Conservation (phyloP, 2,797 vertebrate species). For the Clangula hyemalis region DNA sequence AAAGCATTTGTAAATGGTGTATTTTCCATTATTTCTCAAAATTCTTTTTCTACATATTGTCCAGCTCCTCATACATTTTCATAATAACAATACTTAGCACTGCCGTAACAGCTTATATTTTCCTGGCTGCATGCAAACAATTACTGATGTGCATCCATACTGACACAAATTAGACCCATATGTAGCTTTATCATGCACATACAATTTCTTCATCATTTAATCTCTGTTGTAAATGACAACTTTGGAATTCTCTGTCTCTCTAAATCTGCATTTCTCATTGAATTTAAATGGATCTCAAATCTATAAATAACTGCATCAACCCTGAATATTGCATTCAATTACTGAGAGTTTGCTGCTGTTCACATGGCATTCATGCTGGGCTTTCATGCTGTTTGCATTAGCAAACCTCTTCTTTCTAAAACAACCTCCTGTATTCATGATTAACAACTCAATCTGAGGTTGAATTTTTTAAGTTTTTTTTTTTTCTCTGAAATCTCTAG, state of each 20-base stretch:
- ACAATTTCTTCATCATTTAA: conserved; percentile 55
- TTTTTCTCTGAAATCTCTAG: neutral
- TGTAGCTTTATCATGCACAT: conserved; percentile 29
- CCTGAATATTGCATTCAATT: conserved; percentile 37
- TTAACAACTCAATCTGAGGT: neutral
- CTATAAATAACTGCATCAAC: conserved; percentile 68
- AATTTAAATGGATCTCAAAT: conserved; percentile 62
- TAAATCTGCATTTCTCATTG: conserved; percentile 65
- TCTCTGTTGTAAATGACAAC: conserved; percentile 41
- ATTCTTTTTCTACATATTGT: neutral
- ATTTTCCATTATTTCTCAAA: neutral
- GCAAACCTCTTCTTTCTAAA: conserved; percentile 40
- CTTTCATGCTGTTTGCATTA: conserved; percentile 38
- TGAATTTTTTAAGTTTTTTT: conserved; percentile 12
- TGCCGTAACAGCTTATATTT: neutral
- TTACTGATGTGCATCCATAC: neutral
- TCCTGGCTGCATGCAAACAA: neutral
- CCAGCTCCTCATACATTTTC: conserved; percentile 35
- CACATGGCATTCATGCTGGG: neutral
- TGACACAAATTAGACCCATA: conserved; percentile 57
- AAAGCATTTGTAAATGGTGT: neutral
- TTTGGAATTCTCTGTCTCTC: conserved; percentile 49
- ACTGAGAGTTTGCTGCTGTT: conserved; percentile 34
- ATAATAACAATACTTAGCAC: neutral
- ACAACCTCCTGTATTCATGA: neutral